Evolutionary conservation across 35 echinoderm and acorn worm genomes (phyloP).

Genomic region (Eucidaris tribuloides): DNA sequence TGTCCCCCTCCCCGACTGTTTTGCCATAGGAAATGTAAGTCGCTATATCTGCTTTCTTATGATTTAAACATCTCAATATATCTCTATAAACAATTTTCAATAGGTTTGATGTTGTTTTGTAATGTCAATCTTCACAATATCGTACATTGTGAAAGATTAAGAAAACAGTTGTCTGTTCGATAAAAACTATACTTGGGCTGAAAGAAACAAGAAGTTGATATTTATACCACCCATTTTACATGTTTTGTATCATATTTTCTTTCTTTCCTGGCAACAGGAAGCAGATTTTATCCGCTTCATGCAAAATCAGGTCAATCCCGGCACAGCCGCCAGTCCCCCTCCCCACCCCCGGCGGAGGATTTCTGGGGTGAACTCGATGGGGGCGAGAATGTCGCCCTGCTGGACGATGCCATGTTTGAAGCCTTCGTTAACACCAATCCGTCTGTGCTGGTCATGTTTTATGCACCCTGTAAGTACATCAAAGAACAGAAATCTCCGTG

Average conservation of each 20-base stretch:
- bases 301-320: constrained; percentile 52
- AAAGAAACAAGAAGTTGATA: too few relatives aligned
- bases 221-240: background rate
- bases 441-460: constrained; percentile 93
- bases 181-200: too few relatives aligned
- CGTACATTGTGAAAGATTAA: too few relatives aligned
- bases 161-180: too few relatives aligned
- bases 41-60: too few relatives aligned
- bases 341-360: constrained; percentile 54
- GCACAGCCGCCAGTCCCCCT: constrained; percentile 35
- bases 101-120: too few relatives aligned
- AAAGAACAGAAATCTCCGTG: too few relatives aligned
- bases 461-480: constrained; percentile 91
- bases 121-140: too few relatives aligned
- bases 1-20: too few relatives aligned
- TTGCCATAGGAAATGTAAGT: too few relatives aligned
- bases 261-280: constrained; percentile 23
- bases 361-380: constrained; percentile 86
- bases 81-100: too few relatives aligned
- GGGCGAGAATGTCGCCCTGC: constrained; percentile 86
- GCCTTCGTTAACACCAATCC: constrained; percentile 45
- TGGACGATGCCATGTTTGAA: constrained; percentile 45
- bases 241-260: background rate
- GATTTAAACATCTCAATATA: too few relatives aligned
- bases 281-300: constrained; percentile 82